These are phyloP conservation scores for Pseudopipra pipra DNA, from an alignment of 2,113 vertebrate genomes.

Conservation along the genomic window DNA sequence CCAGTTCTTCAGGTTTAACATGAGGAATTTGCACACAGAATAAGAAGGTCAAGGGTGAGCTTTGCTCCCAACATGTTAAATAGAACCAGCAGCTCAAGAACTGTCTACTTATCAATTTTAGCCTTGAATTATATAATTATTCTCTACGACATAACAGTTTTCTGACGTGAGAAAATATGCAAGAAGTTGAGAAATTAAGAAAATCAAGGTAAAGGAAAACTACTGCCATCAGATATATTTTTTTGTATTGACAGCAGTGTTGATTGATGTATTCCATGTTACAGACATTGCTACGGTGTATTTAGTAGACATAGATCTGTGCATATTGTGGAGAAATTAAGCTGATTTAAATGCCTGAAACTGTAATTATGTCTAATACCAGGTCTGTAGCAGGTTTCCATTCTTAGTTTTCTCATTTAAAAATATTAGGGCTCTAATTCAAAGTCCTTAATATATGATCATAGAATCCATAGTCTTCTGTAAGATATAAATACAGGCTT, in stretches of 20 bases:
- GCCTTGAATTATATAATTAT: background rate
- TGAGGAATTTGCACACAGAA: background rate
- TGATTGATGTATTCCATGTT: background rate
- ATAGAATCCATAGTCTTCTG: background rate
- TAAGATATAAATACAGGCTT: background rate
- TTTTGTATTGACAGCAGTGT: background rate
- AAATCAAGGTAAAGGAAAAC: background rate
- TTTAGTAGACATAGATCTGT: background rate
- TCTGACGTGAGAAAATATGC: background rate
- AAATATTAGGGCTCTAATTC: background rate
- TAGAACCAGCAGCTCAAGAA: background rate
- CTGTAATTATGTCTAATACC: background rate
- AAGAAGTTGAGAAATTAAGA: background rate
- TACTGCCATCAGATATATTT: background rate
- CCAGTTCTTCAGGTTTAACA: background rate
- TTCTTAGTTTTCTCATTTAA: background rate
- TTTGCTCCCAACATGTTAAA: background rate
- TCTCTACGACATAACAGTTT: background rate
- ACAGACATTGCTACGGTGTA: background rate
- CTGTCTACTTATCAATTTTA: background rate
- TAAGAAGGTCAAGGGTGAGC: background rate
- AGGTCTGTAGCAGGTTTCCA: background rate
- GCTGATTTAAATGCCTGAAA: background rate
- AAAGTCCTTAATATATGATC: conserved; percentile 4
- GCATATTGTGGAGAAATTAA: background rate